Percentiles rank a stretch among this genome's conserved stretches.
phyloP scores from a whole-genome alignment of 2,888 invertebrate species.

The Linnaemya tessellans region DNA sequence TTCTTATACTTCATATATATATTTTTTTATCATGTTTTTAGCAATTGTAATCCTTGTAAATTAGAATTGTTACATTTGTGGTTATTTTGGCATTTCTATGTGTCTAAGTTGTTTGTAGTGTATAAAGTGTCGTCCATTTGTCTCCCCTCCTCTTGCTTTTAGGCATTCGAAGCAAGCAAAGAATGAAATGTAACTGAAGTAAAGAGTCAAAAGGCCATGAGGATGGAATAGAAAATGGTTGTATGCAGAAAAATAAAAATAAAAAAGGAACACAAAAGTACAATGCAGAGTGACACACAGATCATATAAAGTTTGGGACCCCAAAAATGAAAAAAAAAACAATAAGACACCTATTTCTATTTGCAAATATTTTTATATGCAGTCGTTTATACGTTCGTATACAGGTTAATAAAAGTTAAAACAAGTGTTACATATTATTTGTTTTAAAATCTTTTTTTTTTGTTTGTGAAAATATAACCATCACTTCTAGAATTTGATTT shows the following conservation, averaged over 20 bases:
- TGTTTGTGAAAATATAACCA: neutral
- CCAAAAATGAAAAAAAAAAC: too few species aligned
- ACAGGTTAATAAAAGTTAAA: neutral
- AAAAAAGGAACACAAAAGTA: neutral
- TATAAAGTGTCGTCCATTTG: neutral
- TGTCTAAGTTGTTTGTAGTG: neutral
- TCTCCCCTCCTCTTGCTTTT: neutral
- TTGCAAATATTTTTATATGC: neutral
- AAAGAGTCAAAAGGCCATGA: constrained; percentile 11
- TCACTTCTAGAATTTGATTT: neutral
- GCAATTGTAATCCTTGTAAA: constrained; percentile 62
- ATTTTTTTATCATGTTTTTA: constrained; percentile 62
- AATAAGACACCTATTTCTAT: neutral
- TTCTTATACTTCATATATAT: constrained; percentile 6
- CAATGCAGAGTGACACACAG: neutral
- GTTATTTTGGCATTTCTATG: constrained; percentile 52
- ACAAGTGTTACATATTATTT: neutral
- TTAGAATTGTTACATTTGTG: constrained; percentile 59
- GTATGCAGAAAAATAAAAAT: neutral
- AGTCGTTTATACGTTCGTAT: neutral
- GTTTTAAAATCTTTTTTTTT: neutral
- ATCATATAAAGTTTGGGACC: neutral
- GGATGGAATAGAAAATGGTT: constrained; percentile 6
- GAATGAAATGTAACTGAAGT: neutral
- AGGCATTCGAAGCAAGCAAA: neutral